phyloP scores from a whole-genome alignment of 2,888 invertebrate genomes.

The Erannis defoliaria region DNA sequence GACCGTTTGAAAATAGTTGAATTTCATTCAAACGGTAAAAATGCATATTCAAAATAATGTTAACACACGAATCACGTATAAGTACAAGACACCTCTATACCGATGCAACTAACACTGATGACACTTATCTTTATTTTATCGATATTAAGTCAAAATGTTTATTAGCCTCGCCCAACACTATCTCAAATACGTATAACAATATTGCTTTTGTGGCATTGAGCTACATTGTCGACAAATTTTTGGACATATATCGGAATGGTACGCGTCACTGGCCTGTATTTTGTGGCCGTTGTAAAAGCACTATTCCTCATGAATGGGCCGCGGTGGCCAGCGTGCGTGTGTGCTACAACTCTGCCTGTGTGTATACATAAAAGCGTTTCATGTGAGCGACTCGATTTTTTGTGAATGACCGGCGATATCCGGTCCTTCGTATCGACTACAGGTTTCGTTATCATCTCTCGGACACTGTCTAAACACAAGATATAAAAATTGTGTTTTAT shows the following conservation, averaged over 20 bases:
- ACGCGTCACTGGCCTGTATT: conserved; percentile 66
- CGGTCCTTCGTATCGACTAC: conserved; percentile 80
- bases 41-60: conserved; percentile 26
- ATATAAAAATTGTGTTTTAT: conserved; percentile 86
- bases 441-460: conserved; percentile 85
- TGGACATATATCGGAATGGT: conserved; percentile 57
- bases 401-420: conserved; percentile 85
- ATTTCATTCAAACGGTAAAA: no score
- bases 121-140: conserved; percentile 46
- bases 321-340: conserved; percentile 63
- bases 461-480: conserved; percentile 82
- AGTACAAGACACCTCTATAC: conserved; percentile 38
- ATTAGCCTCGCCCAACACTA: conserved; percentile 54
- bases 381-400: conserved; percentile 74
- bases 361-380: conserved; percentile 49
- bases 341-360: conserved; percentile 60
- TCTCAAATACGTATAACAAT: conserved; percentile 56
- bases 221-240: conserved; percentile 57
- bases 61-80: conserved; percentile 30
- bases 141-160: conserved; percentile 48
- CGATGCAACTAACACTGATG: conserved; percentile 37
- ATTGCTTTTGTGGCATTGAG: conserved; percentile 49
- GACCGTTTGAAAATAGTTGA: conserved; percentile 20
- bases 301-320: conserved; percentile 82
- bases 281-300: conserved; percentile 71